These are phyloP conservation scores for Neomicropteryx cornuta DNA, from an alignment of 1,140 invertebrate genomes.

Conservation along the genomic window DNA sequence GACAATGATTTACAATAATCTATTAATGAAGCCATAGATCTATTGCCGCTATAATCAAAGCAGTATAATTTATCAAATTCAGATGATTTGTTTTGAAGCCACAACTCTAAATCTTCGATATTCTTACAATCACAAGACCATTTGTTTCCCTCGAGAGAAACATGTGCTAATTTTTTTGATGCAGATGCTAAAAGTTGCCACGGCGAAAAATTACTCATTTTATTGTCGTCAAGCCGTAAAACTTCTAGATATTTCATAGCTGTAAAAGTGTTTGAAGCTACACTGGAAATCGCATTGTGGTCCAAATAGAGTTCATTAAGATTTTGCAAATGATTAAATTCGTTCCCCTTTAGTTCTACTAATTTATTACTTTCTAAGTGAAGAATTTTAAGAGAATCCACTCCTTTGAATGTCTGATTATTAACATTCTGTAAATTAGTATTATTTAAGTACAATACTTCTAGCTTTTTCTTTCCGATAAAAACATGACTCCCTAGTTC, in stretches of 20 bases:
- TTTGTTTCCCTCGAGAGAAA: conserved; percentile 56
- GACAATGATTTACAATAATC: conserved; percentile 50
- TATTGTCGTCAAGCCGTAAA: conserved; percentile 68
- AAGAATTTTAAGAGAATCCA: conserved; percentile 61
- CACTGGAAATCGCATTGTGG: conserved; percentile 59
- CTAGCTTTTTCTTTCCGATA: conserved; percentile 76
- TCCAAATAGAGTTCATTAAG: conserved; percentile 75
- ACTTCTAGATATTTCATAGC: conserved; percentile 63
- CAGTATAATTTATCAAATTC: conserved; percentile 50
- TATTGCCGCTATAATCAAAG: conserved; percentile 35
- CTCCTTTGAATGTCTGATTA: conserved; percentile 76
- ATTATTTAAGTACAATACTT: conserved; percentile 72
- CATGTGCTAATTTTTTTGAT: conserved; percentile 42
- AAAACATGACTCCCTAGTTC: conserved; percentile 74
- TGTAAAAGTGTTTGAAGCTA: conserved; percentile 66
- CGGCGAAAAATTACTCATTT: conserved; percentile 62
- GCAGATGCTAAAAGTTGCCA: conserved; percentile 51
- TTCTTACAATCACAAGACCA: conserved; percentile 64
- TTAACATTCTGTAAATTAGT: conserved; percentile 67
- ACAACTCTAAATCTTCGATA: conserved; percentile 49
- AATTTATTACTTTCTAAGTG: conserved; percentile 76
- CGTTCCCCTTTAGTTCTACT: conserved; percentile 58
- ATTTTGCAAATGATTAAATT: conserved; percentile 60
- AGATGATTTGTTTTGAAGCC: conserved; percentile 48
- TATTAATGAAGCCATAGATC: conserved; percentile 47